Evolutionary conservation across 2,797 vertebrate genomes (phyloP), one percentile per base, ranked within the genome.

Genomic region (Picus viridis): DNA sequence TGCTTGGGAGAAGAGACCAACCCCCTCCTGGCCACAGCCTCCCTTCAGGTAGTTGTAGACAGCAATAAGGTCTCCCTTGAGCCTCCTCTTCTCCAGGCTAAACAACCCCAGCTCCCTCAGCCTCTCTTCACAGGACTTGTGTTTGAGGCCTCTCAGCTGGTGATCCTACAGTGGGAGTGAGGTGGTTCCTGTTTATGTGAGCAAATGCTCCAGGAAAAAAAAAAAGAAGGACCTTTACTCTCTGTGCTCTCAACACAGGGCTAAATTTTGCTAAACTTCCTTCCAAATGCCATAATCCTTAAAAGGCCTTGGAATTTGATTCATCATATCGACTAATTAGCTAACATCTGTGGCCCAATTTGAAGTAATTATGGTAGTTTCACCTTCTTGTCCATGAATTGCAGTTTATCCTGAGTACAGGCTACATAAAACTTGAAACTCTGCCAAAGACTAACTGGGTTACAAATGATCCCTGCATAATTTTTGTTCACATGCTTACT

Each of bases 331-430:
- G 77, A 68, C 32, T 80, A 67, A 90, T 93, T 76, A 77, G 18
- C 79, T 90, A 77, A 69, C 85, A 92, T 63, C 43, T 83, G 18
- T 59, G 13, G 47, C 63, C 43, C 36, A 90, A 13, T 89, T 87
- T 94, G 73, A 57, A 83, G 27, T 39, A 92, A 90, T 85, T 86
- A 83, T 41, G 43, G 43, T 47, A 41, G 53, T 81, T 93, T 81
- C 67, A 88, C 63, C 76, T 90, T 90, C 63, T 34, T 89, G 93
- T 85, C 78, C 58, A 92, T 78, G 73, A 85, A 86, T 86, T 89
- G 83, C 11, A 63, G 10, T 47, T 94, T 73, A 63, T 87, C 18
- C 51, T 61, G 41, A 56, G 54, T 77, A 86, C n/a, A n/a, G n/a
- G 16, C 20, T 54, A 54, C 0, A 0, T 77, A 89, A 92, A 84